Evolutionary conservation across 2,113 vertebrate species (phyloP).

Genomic region (Kobus ellipsiprymnus): DNA sequence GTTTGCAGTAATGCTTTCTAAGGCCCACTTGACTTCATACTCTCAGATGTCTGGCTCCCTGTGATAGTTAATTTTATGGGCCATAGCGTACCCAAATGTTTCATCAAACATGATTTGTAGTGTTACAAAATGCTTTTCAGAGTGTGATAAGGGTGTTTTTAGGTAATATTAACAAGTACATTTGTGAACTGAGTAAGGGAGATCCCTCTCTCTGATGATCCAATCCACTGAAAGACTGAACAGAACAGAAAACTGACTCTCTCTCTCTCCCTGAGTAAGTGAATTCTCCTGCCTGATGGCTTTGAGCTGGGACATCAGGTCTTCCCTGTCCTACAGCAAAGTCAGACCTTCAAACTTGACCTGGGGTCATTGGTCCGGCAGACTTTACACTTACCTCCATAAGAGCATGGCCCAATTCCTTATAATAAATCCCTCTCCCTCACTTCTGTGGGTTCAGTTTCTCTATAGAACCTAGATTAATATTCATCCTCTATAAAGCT

Average conservation of each 20-base stretch:
- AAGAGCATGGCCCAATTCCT: too few relatives aligned
- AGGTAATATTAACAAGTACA: background rate
- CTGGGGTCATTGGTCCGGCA: background rate
- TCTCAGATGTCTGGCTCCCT: background rate
- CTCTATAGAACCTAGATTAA: background rate
- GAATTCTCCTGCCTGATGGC: background rate
- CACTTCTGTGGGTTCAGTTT: background rate
- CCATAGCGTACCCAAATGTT: background rate
- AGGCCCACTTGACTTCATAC: background rate
- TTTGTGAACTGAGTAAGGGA: background rate
- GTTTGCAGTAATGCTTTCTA: background rate
- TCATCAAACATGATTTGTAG: background rate
- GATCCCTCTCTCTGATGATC: background rate
- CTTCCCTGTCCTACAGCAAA: background rate
- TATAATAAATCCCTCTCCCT: background rate
- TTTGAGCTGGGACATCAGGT: background rate
- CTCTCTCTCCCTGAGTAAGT: background rate
- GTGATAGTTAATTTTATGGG: background rate
- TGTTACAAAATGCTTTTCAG: background rate
- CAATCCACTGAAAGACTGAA: background rate
- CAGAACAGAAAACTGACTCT: background rate
- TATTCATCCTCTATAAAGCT: background rate
- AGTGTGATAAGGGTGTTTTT: background rate
- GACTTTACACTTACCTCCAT: background rate
- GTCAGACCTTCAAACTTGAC: background rate